Conservation (phyloP, 2,113 vertebrate genomes). For the Chelonoidis abingdonii region DNA sequence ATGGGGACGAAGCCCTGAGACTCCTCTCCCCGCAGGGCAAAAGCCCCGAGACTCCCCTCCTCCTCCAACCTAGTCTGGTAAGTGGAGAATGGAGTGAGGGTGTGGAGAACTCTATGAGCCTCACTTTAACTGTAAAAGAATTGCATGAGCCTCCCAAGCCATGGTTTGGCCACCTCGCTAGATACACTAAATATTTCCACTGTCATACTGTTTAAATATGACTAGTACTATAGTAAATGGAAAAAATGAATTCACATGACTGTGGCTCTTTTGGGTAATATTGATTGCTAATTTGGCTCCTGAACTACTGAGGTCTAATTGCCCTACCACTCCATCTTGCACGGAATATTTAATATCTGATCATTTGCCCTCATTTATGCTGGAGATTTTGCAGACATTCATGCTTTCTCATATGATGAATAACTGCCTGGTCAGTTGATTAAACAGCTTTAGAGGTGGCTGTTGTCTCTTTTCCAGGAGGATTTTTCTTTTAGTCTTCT, state of each 20-base stretch:
- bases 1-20: too few species aligned
- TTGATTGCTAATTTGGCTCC: neutral
- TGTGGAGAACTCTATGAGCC: too few species aligned
- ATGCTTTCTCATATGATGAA: neutral
- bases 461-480: neutral
- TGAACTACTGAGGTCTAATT: neutral
- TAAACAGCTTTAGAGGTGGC: too few species aligned
- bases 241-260: neutral
- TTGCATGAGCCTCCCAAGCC: too few species aligned
- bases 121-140: too few species aligned
- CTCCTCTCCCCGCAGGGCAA: too few species aligned
- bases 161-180: too few species aligned
- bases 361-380: neutral
- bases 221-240: neutral
- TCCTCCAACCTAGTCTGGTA: too few species aligned
- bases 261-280: neutral
- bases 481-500: accelerated
- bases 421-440: neutral
- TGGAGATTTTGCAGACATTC: neutral
- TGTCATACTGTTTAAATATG: neutral
- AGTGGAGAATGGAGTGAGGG: too few species aligned
- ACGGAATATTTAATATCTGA: neutral
- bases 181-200: too few species aligned
- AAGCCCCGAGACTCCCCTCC: too few species aligned
- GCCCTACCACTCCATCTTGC: neutral